Conservation (phyloP, 1,140 invertebrate species). For the Drosophila carrolli region DNA sequence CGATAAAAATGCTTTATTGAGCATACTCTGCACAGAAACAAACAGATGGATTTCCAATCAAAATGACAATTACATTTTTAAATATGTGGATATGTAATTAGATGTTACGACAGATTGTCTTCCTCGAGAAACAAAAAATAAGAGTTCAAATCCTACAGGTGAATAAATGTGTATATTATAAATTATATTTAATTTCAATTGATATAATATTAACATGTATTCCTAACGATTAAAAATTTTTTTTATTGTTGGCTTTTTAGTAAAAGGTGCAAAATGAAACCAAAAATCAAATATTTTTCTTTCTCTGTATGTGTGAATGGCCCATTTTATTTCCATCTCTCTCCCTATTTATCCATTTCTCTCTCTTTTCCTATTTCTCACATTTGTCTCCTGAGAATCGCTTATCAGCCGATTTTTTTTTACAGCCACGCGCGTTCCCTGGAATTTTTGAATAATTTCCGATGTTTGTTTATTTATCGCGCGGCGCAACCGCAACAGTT, state of each 20-base stretch:
- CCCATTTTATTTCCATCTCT: neutral
- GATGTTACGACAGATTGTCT: no score
- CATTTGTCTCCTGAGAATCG: slow-evolving; percentile 18
- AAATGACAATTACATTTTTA: no score
- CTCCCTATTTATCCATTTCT: neutral
- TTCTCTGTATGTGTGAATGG: neutral
- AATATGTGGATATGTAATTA: neutral
- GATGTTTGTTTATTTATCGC: slow-evolving; percentile 71
- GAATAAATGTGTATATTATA: no score
- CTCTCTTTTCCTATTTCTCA: slow-evolving; percentile 1
- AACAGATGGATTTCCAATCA: neutral
- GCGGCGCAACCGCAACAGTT: slow-evolving; percentile 43
- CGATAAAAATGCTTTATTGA: neutral
- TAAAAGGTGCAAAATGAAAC: neutral
- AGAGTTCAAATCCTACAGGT: no score
- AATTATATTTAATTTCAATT: no score
- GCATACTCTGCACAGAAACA: neutral
- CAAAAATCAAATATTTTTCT: neutral
- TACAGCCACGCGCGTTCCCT: slow-evolving; percentile 47
- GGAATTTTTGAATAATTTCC: slow-evolving; percentile 78
- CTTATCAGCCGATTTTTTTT: slow-evolving; percentile 63
- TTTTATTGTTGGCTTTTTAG: no score
- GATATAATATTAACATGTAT: no score
- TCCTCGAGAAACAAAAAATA: no score
- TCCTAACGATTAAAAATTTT: no score